Evolutionary conservation across 1,140 invertebrate genomes (phyloP).

Genomic region (Babylonia areolata): DNA sequence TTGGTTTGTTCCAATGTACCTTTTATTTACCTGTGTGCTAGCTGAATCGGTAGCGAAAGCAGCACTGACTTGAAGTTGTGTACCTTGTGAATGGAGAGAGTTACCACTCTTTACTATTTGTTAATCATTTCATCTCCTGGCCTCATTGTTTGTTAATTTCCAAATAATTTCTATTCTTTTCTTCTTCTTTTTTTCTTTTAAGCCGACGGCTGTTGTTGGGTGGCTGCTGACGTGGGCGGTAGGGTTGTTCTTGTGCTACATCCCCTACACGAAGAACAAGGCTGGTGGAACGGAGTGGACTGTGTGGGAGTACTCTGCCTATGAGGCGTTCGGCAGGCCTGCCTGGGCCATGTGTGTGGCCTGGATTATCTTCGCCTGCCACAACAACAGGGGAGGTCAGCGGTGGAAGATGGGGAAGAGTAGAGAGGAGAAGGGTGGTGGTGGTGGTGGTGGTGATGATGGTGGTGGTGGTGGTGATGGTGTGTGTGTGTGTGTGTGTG

Average conservation of each 20-base stretch:
- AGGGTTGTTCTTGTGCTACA: constrained; percentile 56
- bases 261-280: constrained; percentile 56
- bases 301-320: constrained; percentile 40
- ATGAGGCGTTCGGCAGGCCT: constrained; percentile 61
- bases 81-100: no score
- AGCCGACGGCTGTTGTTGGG: constrained; percentile 54
- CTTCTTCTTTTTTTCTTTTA: no score
- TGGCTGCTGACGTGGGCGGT: constrained; percentile 55
- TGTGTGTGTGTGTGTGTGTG: background rate
- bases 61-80: no score
- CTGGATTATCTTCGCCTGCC: constrained; percentile 78
- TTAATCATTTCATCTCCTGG: no score
- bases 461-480: background rate
- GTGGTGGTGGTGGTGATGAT: background rate
- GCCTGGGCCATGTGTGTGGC: constrained; percentile 74
- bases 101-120: no score
- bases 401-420: no score
- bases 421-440: no score
- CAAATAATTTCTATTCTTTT: no score
- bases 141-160: no score
- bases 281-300: constrained; percentile 55
- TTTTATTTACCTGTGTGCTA: no score
- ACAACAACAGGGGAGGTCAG: constrained; percentile 67
- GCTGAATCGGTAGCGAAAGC: no score
- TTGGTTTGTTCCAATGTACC: no score